These are phyloP conservation scores for Myoxocephalus aenaeus DNA, from an alignment of 2,797 vertebrate genomes.

Conservation along the genomic window DNA sequence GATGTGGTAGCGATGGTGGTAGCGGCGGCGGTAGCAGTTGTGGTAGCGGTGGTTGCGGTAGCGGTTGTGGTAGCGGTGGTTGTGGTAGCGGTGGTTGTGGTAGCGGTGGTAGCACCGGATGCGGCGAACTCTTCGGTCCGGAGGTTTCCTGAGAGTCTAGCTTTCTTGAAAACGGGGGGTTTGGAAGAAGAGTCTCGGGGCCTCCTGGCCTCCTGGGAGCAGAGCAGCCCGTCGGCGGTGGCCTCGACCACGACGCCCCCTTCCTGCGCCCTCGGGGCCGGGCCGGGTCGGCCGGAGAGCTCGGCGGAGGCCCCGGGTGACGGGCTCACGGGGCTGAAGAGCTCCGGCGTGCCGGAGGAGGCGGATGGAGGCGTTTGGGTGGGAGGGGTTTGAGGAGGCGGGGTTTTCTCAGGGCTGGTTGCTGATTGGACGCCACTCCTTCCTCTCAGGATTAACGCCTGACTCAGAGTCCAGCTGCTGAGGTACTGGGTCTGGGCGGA, in stretches of 20 bases:
- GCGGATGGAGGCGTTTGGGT: not conserved
- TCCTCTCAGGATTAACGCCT: slow-evolving; percentile 78
- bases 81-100: too few relatives aligned
- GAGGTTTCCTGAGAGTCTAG: slow-evolving; percentile 69
- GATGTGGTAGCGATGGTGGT: too few relatives aligned
- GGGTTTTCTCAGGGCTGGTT: slow-evolving; percentile 32
- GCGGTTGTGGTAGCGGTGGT: too few relatives aligned
- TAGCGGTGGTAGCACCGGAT: too few relatives aligned
- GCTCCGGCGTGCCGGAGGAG: slow-evolving; percentile 72
- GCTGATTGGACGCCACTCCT: slow-evolving; percentile 42
- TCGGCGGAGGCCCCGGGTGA: slow-evolving; percentile 57
- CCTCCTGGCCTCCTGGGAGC: slow-evolving; percentile 75
- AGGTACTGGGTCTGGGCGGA: slow-evolving; percentile 85
- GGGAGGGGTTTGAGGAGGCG: slow-evolving; percentile 12
- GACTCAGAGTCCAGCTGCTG: slow-evolving; percentile 85
- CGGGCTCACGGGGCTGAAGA: slow-evolving; percentile 54
- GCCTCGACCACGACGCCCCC: slow-evolving; percentile 79
- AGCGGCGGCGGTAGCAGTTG: too few relatives aligned
- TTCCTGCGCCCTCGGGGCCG: slow-evolving; percentile 59
- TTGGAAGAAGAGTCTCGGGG: not conserved
- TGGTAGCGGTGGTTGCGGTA: too few relatives aligned
- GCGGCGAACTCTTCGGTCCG: slow-evolving; percentile 6
- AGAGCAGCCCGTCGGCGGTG: slow-evolving; percentile 81
- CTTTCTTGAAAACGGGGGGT: slow-evolving; percentile 66
- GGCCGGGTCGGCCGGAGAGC: slow-evolving; percentile 49